A percentile compares a stretch with the other conserved stretches of the same genome.
These are phyloP conservation scores for Anoplolepis gracilipes DNA, from an alignment of 1,140 invertebrate species.

Conservation along the genomic window DNA sequence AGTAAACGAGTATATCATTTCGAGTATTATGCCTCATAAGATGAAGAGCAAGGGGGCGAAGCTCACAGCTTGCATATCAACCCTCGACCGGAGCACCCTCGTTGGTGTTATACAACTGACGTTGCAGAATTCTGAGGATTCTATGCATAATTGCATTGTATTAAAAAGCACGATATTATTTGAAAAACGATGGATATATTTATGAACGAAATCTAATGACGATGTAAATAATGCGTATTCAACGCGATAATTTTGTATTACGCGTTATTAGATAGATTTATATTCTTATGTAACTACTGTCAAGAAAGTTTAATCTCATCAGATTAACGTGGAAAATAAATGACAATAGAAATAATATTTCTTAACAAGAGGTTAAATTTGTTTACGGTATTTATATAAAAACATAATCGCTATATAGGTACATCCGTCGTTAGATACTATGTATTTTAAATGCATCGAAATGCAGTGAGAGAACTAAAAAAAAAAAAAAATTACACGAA, in stretches of 20 bases:
- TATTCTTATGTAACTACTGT: not conserved
- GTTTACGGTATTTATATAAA: not conserved
- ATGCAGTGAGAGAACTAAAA: not conserved
- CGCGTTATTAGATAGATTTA: not conserved
- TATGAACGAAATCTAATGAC: not conserved
- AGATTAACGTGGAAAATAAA: not conserved
- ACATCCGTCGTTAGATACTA: not conserved
- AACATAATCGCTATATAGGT: not conserved
- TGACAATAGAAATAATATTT: slow-evolving; percentile 32
- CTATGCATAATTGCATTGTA: not conserved
- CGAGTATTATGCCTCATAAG: slow-evolving; percentile 68
- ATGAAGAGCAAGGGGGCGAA: slow-evolving; percentile 54
- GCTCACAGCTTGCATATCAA: slow-evolving; percentile 50
- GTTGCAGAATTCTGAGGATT: slow-evolving; percentile 15
- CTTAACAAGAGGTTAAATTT: slow-evolving; percentile 8
- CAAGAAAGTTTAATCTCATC: not conserved
- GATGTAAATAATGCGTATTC: not conserved
- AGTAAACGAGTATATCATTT: slow-evolving; percentile 33
- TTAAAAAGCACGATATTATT: not conserved
- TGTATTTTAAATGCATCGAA: not conserved
- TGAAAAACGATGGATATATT: not conserved
- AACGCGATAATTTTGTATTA: not conserved
- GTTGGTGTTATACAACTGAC: not conserved
- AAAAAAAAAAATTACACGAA: not conserved
- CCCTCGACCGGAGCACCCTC: not conserved